Conservation (phyloP, 1,140 invertebrate species). For the Forficula auricularia region DNA sequence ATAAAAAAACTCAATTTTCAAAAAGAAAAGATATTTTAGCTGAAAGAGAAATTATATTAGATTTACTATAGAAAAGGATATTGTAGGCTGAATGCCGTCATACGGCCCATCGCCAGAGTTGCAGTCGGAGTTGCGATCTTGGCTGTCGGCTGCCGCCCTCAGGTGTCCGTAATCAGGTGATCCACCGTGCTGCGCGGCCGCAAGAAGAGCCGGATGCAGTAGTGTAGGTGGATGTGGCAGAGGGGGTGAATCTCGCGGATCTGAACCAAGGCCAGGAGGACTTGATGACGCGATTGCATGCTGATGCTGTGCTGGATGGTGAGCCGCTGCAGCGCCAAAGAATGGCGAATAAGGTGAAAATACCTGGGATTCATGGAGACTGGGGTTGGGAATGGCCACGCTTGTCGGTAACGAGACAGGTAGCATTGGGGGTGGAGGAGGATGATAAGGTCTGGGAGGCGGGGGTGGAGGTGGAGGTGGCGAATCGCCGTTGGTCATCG, state of each 20-base stretch:
- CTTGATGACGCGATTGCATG: slow-evolving; percentile 13
- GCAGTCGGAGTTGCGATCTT: slow-evolving; percentile 69
- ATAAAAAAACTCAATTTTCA: no score
- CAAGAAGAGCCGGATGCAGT: slow-evolving; percentile 29
- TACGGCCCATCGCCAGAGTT: slow-evolving; percentile 72
- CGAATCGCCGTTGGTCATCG: slow-evolving; percentile 7
- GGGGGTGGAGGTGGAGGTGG: slow-evolving; percentile 39
- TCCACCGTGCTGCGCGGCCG: slow-evolving; percentile 24
- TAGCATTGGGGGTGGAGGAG: slow-evolving; percentile 55
- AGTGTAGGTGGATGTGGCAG: slow-evolving; percentile 22
- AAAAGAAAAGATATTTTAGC: not conserved
- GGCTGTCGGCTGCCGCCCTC: slow-evolving; percentile 35
- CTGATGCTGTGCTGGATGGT: slow-evolving; percentile 17
- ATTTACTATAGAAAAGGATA: slow-evolving; percentile 60
- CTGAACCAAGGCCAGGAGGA: slow-evolving; percentile 16
- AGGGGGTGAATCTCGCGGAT: slow-evolving; percentile 18
- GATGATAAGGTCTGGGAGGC: slow-evolving; percentile 43
- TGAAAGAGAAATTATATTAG: not conserved
- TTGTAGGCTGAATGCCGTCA: slow-evolving; percentile 81
- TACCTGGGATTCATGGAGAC: slow-evolving; percentile 84
- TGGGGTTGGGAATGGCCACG: slow-evolving; percentile 89
- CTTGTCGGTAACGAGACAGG: slow-evolving; percentile 76
- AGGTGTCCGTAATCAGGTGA: slow-evolving; percentile 17
- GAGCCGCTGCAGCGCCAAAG: slow-evolving; percentile 32
- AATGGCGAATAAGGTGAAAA: slow-evolving; percentile 80